These are phyloP conservation scores for Gibbula magus DNA, from an alignment of 2,888 invertebrate genomes.

Conservation along the genomic window DNA sequence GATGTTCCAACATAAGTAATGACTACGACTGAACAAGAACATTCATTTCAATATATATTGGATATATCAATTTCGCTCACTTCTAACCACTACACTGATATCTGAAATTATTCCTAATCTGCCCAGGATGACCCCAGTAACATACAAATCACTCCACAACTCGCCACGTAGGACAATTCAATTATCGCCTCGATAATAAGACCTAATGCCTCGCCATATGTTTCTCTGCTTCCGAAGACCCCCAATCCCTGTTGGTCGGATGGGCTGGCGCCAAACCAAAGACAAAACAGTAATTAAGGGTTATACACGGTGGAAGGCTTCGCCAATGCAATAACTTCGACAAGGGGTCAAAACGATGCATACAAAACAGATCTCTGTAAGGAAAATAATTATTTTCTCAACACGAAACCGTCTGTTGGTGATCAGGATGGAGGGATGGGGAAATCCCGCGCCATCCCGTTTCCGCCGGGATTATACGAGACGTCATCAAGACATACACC, in stretches of 20 bases:
- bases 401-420: constrained; percentile 5
- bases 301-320: constrained; percentile 3
- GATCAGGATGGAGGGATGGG: not conserved
- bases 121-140: too few species aligned
- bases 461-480: constrained; percentile 22
- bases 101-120: too few species aligned
- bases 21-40: too few species aligned
- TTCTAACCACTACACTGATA: too few species aligned
- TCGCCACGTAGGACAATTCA: not conserved
- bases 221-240: not conserved
- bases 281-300: constrained; percentile 16
- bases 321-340: constrained; percentile 1
- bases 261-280: not conserved
- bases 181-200: not conserved
- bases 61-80: too few species aligned
- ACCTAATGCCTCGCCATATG: not conserved
- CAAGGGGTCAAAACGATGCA: constrained; percentile 21
- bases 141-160: too few species aligned
- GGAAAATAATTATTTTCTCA: constrained; percentile 22
- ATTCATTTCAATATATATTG: too few species aligned
- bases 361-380: constrained; percentile 16
- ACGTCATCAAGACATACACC: constrained; percentile 18
- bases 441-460: constrained; percentile 17
- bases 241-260: not conserved
- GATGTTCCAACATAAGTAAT: too few species aligned